A percentile compares a stretch with the other conserved stretches of the same genome.
Evolutionary conservation across 2,113 vertebrate genomes (phyloP).

Genomic region (Apteryx mantelli): DNA sequence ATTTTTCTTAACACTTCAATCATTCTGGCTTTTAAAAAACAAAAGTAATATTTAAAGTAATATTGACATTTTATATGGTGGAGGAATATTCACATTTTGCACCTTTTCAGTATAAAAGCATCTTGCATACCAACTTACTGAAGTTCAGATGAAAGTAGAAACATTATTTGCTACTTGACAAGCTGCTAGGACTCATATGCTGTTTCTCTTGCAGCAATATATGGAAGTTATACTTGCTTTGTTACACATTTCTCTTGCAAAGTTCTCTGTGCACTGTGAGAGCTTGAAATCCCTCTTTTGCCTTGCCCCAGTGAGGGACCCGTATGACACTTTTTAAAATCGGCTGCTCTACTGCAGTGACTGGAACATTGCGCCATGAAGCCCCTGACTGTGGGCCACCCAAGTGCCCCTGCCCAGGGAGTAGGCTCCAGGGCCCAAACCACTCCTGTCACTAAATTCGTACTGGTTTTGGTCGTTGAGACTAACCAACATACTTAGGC

Average conservation of each 20-base stretch:
- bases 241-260: not conserved
- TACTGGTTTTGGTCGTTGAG: not conserved
- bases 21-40: not conserved
- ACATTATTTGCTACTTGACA: not conserved
- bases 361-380: fast-evolving
- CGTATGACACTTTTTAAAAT: not conserved
- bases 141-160: constrained; percentile 17
- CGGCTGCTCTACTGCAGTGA: not conserved
- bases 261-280: not conserved
- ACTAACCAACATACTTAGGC: no score
- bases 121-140: not conserved
- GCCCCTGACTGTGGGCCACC: not conserved
- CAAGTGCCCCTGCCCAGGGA: not conserved
- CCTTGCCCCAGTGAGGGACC: not conserved
- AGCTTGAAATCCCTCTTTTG: not conserved
- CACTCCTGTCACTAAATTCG: not conserved
- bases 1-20: constrained; percentile 20
- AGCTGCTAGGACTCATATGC: not conserved
- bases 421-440: not conserved
- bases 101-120: not conserved
- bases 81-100: constrained; percentile 11
- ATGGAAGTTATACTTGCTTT: not conserved
- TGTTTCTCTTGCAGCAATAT: not conserved
- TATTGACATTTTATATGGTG: not conserved
- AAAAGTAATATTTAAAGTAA: constrained; percentile 19